Evolutionary conservation across 2,797 vertebrate genomes (phyloP).

Genomic region (Pelochelys cantorii): DNA sequence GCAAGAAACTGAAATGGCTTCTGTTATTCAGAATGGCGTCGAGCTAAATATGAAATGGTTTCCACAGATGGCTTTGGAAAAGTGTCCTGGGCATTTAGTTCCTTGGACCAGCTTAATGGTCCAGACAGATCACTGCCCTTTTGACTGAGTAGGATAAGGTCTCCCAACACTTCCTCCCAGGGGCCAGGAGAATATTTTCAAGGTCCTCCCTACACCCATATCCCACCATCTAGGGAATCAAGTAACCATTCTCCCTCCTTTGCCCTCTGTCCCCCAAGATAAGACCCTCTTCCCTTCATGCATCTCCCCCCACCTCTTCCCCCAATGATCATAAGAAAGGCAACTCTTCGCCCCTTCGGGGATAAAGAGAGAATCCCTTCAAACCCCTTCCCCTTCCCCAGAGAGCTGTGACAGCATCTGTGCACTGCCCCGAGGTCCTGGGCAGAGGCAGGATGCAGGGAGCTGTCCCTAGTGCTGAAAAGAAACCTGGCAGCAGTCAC

Average conservation of each 20-base stretch:
- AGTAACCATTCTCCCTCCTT: background rate
- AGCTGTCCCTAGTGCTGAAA: background rate
- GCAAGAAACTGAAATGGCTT: too few relatives aligned
- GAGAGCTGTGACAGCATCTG: fast-evolving
- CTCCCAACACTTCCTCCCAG: background rate
- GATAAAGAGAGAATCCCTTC: background rate
- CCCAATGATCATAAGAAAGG: background rate
- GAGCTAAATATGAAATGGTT: too few relatives aligned
- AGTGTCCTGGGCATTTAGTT: background rate
- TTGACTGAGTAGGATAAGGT: background rate
- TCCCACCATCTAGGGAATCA: background rate
- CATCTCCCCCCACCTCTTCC: too few relatives aligned
- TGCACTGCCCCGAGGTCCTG: background rate
- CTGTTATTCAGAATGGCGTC: too few relatives aligned
- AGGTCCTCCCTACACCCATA: background rate
- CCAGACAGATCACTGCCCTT: background rate
- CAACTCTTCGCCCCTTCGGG: background rate
- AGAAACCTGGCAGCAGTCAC: background rate
- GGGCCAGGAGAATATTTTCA: background rate
- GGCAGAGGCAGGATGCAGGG: background rate
- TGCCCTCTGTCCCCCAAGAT: too few relatives aligned
- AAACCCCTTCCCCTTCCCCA: background rate
- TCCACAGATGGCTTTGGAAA: background rate
- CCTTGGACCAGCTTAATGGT: too few relatives aligned
- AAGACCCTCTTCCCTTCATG: too few relatives aligned